Percentiles rank a stretch among this genome's conserved stretches.
Conservation (phyloP, 1,140 invertebrate species). For the Neotoxoptera formosana region DNA sequence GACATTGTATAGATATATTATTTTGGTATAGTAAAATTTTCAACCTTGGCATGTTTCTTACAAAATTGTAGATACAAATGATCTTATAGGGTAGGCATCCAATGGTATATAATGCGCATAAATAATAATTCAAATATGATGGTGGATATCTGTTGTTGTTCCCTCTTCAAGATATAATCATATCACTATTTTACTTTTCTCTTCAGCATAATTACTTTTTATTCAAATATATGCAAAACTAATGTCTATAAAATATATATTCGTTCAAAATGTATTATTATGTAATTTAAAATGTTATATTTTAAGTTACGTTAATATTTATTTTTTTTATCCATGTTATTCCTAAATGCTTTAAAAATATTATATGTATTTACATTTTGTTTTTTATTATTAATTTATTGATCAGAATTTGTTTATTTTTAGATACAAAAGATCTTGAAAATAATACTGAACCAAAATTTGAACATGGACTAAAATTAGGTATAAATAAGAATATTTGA, state of each 20-base stretch:
- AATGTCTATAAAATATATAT: too few relatives aligned
- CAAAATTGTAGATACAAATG: neutral
- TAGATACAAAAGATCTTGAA: slow-evolving; percentile 21
- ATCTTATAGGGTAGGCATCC: neutral
- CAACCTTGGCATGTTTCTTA: neutral
- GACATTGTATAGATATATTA: neutral
- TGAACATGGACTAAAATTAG: slow-evolving; percentile 36
- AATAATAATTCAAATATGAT: neutral
- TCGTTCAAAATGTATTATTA: too few relatives aligned
- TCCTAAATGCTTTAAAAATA: neutral
- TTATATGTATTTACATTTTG: neutral
- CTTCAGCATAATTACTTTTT: neutral
- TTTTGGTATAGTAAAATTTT: neutral
- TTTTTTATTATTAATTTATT: neutral
- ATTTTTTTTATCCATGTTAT: neutral
- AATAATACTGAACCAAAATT: slow-evolving; percentile 9
- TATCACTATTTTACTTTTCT: neutral
- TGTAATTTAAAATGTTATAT: too few relatives aligned
- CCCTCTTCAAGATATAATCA: neutral
- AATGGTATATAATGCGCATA: neutral
- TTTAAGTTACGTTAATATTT: neutral
- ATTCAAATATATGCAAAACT: too few relatives aligned
- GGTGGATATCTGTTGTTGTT: neutral
- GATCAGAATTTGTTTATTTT: neutral
- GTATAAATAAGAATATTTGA: slow-evolving; percentile 31